Conservation (phyloP, 2,888 invertebrate species). For the Nipponacmea schrenckii region DNA sequence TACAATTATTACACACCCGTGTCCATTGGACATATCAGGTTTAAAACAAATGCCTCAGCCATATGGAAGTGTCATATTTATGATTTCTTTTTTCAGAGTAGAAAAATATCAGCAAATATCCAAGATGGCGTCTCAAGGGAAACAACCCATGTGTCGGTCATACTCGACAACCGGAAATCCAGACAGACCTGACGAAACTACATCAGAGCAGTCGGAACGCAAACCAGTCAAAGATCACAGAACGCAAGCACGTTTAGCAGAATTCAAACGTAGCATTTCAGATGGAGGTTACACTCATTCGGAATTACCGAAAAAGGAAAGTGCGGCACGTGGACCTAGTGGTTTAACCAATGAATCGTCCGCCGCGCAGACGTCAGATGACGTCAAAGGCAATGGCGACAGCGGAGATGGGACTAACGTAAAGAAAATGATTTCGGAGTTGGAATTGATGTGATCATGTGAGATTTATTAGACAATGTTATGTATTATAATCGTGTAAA, state of each 20-base stretch:
- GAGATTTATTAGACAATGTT: too few species aligned
- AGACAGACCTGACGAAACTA: not conserved
- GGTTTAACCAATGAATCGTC: not conserved
- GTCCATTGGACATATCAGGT: too few species aligned
- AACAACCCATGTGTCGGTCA: conserved; percentile 4
- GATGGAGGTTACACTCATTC: not conserved
- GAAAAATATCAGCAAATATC: not conserved
- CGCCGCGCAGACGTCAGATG: not conserved
- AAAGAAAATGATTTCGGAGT: not conserved
- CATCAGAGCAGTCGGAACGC: not conserved
- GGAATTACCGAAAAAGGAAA: not conserved
- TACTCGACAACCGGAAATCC: conserved; percentile 1
- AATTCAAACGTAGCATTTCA: not conserved
- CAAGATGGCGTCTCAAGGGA: conserved; percentile 4
- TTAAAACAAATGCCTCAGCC: too few species aligned
- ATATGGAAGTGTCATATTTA: too few species aligned
- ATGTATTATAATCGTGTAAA: too few species aligned
- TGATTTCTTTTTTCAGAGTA: too few species aligned
- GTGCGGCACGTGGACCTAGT: not conserved
- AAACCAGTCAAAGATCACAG: not conserved
- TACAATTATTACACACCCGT: too few species aligned
- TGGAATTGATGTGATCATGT: not conserved
- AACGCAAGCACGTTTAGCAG: not conserved
- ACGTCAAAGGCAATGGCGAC: not conserved
- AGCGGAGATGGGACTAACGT: not conserved